phyloP scores from a whole-genome alignment of 1,140 invertebrate species.

The Temnothorax curvispinosus region DNA sequence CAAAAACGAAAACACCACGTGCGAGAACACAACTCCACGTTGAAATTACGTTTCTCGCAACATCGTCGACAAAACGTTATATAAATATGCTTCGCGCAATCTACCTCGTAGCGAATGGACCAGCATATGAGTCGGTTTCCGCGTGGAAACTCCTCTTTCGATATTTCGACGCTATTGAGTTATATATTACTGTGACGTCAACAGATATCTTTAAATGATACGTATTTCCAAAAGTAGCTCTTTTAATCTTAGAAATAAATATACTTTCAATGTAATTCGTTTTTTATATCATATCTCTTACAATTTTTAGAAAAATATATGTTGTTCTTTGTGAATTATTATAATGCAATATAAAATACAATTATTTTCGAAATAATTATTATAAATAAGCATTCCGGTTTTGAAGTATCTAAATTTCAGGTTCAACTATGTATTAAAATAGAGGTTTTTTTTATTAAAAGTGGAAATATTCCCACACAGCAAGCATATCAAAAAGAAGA shows the following conservation, averaged over 20 bases:
- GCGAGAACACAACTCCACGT: slow-evolving; percentile 37
- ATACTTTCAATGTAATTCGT: neutral
- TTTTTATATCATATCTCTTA: no score
- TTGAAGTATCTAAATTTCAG: neutral
- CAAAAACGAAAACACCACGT: slow-evolving; percentile 58
- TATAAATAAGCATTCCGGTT: neutral
- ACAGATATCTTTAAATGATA: no score
- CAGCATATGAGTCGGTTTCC: neutral
- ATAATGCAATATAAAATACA: no score
- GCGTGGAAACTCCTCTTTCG: neutral
- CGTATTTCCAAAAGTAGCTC: no score
- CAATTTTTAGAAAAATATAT: neutral
- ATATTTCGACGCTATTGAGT: neutral
- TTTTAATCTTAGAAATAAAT: neutral
- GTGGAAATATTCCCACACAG: neutral
- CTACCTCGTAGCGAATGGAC: slow-evolving; percentile 43
- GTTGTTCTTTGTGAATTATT: no score
- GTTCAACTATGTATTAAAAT: neutral
- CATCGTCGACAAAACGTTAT: slow-evolving; percentile 56
- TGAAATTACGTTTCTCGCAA: slow-evolving; percentile 57
- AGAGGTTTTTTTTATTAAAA: neutral
- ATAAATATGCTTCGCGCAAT: slow-evolving; percentile 58
- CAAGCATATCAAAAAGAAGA: no score
- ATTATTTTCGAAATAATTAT: neutral
- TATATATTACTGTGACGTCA: neutral